A percentile compares a stretch with the other conserved stretches of the same genome.
Conservation (phyloP, 1,140 invertebrate genomes). For the Phymorhynchus buccinoides region DNA sequence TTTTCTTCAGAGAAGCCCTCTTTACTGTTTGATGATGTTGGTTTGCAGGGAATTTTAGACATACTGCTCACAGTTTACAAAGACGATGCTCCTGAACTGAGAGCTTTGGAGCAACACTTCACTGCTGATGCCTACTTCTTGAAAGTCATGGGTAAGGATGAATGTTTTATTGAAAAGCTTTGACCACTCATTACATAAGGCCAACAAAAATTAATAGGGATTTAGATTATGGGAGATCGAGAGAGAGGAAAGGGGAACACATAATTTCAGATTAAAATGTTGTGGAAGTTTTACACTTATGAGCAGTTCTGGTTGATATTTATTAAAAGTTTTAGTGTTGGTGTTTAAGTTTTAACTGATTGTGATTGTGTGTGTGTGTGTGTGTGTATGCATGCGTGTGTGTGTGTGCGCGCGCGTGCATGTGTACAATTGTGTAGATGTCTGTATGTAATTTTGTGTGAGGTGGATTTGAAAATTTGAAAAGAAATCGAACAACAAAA, state of each 20-base stretch:
- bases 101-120: constrained; percentile 89
- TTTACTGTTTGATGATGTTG: background rate
- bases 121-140: constrained; percentile 96
- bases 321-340: background rate
- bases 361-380: background rate
- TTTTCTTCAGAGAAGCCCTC: too few species aligned
- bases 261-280: background rate
- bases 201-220: too few species aligned
- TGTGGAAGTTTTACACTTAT: too few species aligned
- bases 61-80: constrained; percentile 62
- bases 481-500: too few species aligned
- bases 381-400: background rate
- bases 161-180: background rate
- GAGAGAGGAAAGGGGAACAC: background rate
- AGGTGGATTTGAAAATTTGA: too few species aligned
- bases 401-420: background rate
- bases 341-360: background rate
- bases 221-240: too few species aligned
- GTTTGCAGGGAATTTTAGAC: constrained; percentile 68
- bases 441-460: too few species aligned
- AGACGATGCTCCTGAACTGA: constrained; percentile 75
- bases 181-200: too few species aligned
- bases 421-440: too few species aligned
- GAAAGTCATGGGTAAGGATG: constrained; percentile 80
- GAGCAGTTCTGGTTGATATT: constrained; percentile 60